Percentiles rank a stretch among this genome's conserved stretches.
phyloP scores from a whole-genome alignment of 92 coral and sea anemone species.

The Diadumene lineata region DNA sequence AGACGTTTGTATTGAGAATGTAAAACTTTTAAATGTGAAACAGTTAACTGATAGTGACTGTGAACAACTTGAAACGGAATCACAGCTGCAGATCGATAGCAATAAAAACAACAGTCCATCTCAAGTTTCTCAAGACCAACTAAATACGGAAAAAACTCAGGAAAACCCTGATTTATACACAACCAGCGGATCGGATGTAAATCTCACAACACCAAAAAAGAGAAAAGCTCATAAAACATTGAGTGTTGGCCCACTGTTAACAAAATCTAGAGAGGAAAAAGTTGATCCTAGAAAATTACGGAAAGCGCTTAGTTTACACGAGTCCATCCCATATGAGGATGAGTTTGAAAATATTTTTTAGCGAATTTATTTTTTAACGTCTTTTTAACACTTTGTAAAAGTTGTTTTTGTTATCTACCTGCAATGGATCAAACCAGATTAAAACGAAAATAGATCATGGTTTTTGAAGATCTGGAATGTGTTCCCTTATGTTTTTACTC shows the following conservation, averaged over 20 bases:
- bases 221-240: background rate
- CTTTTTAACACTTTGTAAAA: background rate
- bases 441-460: too few species aligned
- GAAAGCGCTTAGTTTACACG: background rate
- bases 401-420: too few species aligned
- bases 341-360: slow-evolving; percentile 12
- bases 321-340: background rate
- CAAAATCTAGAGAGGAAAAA: background rate
- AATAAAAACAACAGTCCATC: background rate
- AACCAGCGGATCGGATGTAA: background rate
- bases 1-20: background rate
- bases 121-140: background rate
- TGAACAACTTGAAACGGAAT: background rate
- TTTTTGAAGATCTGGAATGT: too few species aligned
- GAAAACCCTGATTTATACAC: background rate
- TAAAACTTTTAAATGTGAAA: slow-evolving; percentile 1
- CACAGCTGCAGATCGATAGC: background rate
- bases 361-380: background rate
- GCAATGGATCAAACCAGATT: too few species aligned
- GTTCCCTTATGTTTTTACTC: too few species aligned
- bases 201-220: background rate
- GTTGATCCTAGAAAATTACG: background rate
- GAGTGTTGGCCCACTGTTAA: background rate
- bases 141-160: background rate
- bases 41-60: background rate